Conservation (phyloP, 2,113 vertebrate genomes). For the Pomatostomus ruficeps region DNA sequence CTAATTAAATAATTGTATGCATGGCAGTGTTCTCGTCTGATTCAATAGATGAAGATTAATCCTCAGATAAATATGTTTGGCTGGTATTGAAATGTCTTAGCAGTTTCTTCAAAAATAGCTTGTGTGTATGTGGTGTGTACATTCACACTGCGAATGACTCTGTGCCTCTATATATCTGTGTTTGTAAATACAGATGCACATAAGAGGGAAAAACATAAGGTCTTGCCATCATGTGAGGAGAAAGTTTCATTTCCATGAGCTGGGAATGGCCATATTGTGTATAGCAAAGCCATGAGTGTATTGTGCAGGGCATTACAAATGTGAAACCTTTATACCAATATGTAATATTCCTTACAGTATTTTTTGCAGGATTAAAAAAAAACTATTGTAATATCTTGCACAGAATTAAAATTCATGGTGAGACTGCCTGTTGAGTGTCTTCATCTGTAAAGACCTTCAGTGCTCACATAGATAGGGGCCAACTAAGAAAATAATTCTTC, state of each 20-base stretch:
- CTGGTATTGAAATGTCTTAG: slow-evolving; percentile 85
- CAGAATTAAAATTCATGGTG: background rate
- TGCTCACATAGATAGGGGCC: background rate
- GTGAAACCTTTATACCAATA: background rate
- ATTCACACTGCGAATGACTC: slow-evolving; percentile 8
- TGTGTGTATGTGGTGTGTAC: slow-evolving; percentile 51
- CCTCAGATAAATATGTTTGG: slow-evolving; percentile 99
- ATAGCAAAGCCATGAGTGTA: background rate
- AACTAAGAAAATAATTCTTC: background rate
- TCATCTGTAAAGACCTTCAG: background rate
- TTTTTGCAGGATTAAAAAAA: background rate
- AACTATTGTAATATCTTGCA: background rate
- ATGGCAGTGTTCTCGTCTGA: slow-evolving; percentile 89
- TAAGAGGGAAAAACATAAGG: background rate
- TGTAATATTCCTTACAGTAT: background rate
- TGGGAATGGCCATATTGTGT: background rate
- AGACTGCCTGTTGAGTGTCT: background rate
- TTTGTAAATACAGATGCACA: slow-evolving; percentile 51
- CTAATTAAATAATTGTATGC: slow-evolving; percentile 99
- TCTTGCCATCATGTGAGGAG: background rate
- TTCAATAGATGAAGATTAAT: slow-evolving; percentile 95
- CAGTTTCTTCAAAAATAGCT: slow-evolving; percentile 81
- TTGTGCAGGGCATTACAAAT: background rate
- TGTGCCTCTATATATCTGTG: background rate
- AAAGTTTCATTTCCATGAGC: background rate